Percentiles rank a stretch among this genome's conserved stretches.
These are phyloP conservation scores for Microplitis deprimator DNA, from an alignment of 2,888 invertebrate genomes.

Conservation along the genomic window DNA sequence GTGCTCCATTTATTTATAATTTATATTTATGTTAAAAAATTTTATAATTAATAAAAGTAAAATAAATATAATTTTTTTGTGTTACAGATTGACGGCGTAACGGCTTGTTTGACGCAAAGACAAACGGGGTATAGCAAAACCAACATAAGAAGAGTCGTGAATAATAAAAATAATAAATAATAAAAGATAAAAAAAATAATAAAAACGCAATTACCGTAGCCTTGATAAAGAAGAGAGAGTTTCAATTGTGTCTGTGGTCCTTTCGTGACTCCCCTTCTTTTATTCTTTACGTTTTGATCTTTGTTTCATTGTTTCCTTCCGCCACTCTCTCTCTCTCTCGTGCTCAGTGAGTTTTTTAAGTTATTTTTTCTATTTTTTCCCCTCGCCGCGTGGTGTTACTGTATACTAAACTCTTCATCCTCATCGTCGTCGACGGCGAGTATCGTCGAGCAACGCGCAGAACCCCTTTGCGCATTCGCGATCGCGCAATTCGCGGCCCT, in stretches of 20 bases:
- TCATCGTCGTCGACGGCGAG: conserved; percentile 3
- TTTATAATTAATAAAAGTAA: background rate
- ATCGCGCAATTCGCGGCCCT: conserved; percentile 13
- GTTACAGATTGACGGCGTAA: conserved; percentile 33
- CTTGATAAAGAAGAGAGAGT: background rate
- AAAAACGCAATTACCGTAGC: conserved; percentile 11
- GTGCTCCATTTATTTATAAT: too few relatives aligned
- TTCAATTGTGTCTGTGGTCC: conserved; percentile 5
- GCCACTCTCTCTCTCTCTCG: conserved; percentile 32
- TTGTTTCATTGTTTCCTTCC: conserved; percentile 25
- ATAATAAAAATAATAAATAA: background rate
- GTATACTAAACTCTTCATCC: conserved; percentile 19
- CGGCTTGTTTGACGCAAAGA: conserved; percentile 12
- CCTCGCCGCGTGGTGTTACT: background rate
- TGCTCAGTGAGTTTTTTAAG: conserved; percentile 24
- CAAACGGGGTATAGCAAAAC: conserved; percentile 23
- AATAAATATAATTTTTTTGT: background rate
- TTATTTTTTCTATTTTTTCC: conserved; percentile 21
- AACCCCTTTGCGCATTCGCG: conserved; percentile 49
- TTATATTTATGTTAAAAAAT: too few relatives aligned
- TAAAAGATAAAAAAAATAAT: conserved; percentile 23
- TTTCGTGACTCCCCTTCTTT: background rate
- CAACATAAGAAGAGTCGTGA: background rate
- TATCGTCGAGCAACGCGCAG: conserved; percentile 42
- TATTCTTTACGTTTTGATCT: conserved; percentile 22